Base-by-base conservation (phyloP, 2,797 vertebrate genomes). In the Sebastes wilsoni region DNA sequence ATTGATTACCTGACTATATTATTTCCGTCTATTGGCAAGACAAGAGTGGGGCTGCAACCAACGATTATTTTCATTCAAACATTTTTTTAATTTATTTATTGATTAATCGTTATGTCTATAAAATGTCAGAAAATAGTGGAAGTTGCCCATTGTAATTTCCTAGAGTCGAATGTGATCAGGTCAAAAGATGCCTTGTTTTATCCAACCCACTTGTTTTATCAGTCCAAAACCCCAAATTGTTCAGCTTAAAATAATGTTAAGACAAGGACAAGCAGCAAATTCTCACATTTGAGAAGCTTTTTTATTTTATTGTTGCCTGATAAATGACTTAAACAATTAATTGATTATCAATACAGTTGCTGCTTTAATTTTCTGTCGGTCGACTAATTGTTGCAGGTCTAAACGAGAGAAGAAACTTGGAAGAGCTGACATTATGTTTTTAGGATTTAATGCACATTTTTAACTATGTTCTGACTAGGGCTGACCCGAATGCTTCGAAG, bases 51-150 rank as follows among this genome's bases (percentile, higher is more conserved):
- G 14, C 20, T 62, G 25, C 32, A 36, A 36, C 34, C 11, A 36
- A 36, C 2, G 1, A 22, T 23, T 22, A 7, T 52, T 4, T 55
- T 52, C 3, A 27, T 5, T 60, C 2, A 10, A 46, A 72, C 0
- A 3, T 1, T 7, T 66, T 46, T 2, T 4, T 2, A 23, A 49
- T 38, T 0, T 6, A 42, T 30, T 3, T 5, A 22, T 5, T 2
- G 12, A 9, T 22, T 2, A 22, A 34, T 69, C 0, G 22, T 54
- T 68, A 30, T 1, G 20, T 32, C 23, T 18, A 23, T 59, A 13
- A 16, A 75, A 32, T 30, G 20, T n/a, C 20, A 11, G 7, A 38
- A 75, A 38, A 34, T 38, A 25, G 9, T 72, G 13, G 3, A 32
- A 12, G 28, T 46, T 75, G 12, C 8, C 36, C 7, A 5, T 10